phyloP scores from a whole-genome alignment of 2,113 vertebrate species.

The Calidris pygmaea region DNA sequence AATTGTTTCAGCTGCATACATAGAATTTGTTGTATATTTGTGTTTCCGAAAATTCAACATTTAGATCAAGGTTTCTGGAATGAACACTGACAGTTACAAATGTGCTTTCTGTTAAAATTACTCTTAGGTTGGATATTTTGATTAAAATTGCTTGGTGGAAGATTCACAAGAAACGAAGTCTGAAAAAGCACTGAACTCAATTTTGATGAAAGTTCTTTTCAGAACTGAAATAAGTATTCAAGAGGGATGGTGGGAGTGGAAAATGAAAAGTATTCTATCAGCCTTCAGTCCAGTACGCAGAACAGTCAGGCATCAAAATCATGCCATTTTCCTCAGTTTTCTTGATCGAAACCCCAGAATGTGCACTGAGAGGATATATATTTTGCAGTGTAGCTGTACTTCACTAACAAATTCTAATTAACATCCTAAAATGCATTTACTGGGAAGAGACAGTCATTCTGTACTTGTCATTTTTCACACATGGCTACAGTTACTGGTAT shows the following conservation, averaged over 20 bases:
- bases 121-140: background rate
- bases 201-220: constrained; percentile 6
- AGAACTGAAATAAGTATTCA: background rate
- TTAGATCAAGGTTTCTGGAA: constrained; percentile 12
- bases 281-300: background rate
- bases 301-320: background rate
- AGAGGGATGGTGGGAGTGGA: background rate
- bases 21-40: background rate
- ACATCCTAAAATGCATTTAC: background rate
- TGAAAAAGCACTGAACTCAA: constrained; percentile 8
- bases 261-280: background rate
- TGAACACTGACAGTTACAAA: constrained; percentile 30
- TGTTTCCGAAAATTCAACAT: background rate
- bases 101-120: constrained; percentile 24
- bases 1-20: constrained; percentile 1
- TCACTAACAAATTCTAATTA: background rate
- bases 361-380: fast-evolving
- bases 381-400: background rate
- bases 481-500: background rate
- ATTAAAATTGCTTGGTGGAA: constrained; percentile 27
- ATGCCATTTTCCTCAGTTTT: background rate
- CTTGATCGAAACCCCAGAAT: background rate
- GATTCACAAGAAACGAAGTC: constrained; percentile 29
- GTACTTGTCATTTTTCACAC: background rate
- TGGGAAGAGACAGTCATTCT: background rate